These are phyloP conservation scores for Arctocebus calabarensis DNA, from an alignment of 2,797 vertebrate genomes.

Conservation along the genomic window DNA sequence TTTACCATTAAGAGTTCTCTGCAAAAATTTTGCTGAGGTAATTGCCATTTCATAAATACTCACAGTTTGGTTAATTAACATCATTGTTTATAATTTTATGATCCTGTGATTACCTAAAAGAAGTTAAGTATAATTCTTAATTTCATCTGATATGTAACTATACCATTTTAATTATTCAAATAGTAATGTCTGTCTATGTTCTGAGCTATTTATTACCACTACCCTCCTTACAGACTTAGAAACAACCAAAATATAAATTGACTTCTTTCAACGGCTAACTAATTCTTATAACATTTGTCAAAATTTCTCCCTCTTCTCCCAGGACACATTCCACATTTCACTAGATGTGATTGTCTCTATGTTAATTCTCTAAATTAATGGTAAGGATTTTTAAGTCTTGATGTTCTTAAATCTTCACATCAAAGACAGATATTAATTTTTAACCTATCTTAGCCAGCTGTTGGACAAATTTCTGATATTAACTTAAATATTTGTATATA, in stretches of 20 bases:
- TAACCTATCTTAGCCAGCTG: neutral
- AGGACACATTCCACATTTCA: neutral
- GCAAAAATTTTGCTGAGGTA: slow-evolving; percentile 12
- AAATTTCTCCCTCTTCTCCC: accelerated
- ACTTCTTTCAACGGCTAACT: neutral
- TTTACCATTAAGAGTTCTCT: neutral
- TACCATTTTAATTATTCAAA: neutral
- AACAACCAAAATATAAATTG: neutral
- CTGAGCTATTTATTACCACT: too few species aligned
- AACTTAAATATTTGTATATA: neutral
- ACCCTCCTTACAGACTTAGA: neutral
- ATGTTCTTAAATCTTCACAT: neutral
- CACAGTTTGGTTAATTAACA: neutral
- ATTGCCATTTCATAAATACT: slow-evolving; percentile 24
- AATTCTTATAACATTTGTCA: neutral
- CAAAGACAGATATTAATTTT: neutral
- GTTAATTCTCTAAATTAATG: neutral
- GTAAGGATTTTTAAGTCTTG: neutral
- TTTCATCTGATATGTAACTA: neutral
- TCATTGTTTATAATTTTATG: neutral
- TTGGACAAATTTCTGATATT: neutral
- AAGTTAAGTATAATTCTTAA: slow-evolving; percentile 13
- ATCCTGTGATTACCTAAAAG: neutral
- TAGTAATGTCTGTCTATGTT: neutral
- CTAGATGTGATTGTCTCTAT: neutral